phyloP scores from a whole-genome alignment of 1,140 invertebrate species.

The Tetraneura akinire region DNA sequence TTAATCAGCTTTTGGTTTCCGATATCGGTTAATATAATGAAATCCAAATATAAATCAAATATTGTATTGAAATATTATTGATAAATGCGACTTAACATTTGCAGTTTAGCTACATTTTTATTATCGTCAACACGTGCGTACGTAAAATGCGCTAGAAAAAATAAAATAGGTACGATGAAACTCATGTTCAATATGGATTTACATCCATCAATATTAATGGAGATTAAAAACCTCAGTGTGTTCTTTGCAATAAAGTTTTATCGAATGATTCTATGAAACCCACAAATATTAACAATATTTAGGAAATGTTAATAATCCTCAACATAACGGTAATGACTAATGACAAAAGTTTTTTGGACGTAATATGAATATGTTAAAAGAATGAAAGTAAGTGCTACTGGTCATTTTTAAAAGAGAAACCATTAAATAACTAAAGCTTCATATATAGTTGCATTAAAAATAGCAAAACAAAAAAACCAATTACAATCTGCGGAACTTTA shows the following conservation, averaged over 20 bases:
- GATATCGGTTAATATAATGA: neutral
- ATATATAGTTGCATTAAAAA: neutral
- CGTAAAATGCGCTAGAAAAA: neutral
- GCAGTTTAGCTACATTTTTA: neutral
- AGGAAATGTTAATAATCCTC: constrained; percentile 4
- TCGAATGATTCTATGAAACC: neutral
- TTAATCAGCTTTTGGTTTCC: neutral
- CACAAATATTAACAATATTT: neutral
- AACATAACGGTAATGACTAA: neutral
- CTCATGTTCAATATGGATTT: constrained; percentile 8
- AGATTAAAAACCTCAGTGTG: neutral
- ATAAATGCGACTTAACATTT: neutral
- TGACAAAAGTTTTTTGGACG: neutral
- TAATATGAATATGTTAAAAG: constrained; percentile 13
- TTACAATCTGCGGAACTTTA: neutral
- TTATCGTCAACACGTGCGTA: neutral
- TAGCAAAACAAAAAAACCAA: neutral
- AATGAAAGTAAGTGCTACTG: neutral
- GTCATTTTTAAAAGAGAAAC: neutral
- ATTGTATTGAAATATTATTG: no score
- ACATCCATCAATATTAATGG: constrained; percentile 9
- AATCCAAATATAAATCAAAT: neutral
- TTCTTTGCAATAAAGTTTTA: neutral
- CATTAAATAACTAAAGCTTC: neutral
- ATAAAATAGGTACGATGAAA: neutral